Evolutionary conservation across 2,797 vertebrate genomes (phyloP), one percentile per base, ranked within the genome.

Genomic region (Pangasius djambal): DNA sequence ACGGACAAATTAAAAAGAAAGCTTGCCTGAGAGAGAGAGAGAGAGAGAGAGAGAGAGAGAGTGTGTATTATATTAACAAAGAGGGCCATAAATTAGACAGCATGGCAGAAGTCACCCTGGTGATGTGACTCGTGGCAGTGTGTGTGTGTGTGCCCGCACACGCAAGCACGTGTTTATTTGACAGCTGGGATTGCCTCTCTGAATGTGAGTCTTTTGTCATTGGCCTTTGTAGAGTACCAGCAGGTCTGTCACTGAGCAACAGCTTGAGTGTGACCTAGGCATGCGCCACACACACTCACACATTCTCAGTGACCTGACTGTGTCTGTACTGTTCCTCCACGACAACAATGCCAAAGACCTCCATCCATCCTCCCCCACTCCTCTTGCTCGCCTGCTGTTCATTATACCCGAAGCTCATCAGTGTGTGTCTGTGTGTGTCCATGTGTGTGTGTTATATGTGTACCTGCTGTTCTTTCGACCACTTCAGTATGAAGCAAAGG

Each of bases 331-430:
- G 86, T 87, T 85, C 65, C 84, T 79, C 78, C 82, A 77, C 63
- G 77, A 79, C 87, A 88, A 91, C 91, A 91, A 90, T 89, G 85
- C 82, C 89, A 92, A 70, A 89, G 88, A 40, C 86, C 89, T 89
- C 70, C 48, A 59, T 85, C 74, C 86, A 85, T 69, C 84, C 55
- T 83, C 75, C 84, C 86, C 72, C 83, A 81, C 67, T 52, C 44
- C 82, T 86, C 94, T 95, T 95, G 94, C 94, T 94, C 93, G 95
- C 95, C 94, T 94, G 95, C 95, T 95, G 95, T 95, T 94, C 85
- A 70, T 2, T 65, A 92, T 91, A 92, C 92, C 93, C 93, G 90
- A 93, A 83, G 89, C 90, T 90, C 88, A 84, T 89, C 85, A 87
- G 85, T 79, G 83, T 74, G 16, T 87, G 65, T 82, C 65, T 75